Conservation (phyloP, 2,888 invertebrate species). For the Apamea sordens region DNA sequence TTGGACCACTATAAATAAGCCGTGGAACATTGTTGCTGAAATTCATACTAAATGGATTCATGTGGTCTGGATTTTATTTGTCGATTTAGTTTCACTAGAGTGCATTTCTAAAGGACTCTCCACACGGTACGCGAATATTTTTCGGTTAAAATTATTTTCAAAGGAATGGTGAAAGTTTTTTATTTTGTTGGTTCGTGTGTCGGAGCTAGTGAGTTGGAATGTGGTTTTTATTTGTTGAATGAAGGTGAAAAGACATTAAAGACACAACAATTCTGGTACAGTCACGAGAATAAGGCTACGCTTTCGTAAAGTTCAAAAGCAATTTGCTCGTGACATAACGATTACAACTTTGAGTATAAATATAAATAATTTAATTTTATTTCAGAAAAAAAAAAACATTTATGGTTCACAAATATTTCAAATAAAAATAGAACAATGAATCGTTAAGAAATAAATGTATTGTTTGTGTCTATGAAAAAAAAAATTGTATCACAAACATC, state of each 20-base stretch:
- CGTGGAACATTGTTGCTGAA: conserved; percentile 34
- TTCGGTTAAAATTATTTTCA: conserved; percentile 16
- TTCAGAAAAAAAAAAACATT: too few relatives aligned
- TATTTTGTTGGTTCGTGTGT: not conserved
- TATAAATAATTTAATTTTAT: not conserved
- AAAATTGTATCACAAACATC: too few relatives aligned
- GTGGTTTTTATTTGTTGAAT: not conserved
- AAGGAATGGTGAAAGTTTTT: conserved; percentile 6
- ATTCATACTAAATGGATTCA: conserved; percentile 43
- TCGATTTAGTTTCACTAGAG: conserved; percentile 38
- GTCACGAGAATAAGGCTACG: not conserved
- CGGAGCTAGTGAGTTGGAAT: conserved; percentile 12
- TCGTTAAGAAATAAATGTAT: too few relatives aligned
- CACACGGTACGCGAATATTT: conserved; percentile 6
- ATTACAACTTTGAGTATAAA: not conserved
- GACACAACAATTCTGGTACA: not conserved
- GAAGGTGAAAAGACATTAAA: not conserved
- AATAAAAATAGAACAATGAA: too few relatives aligned
- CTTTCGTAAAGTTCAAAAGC: not conserved
- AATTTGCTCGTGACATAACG: not conserved
- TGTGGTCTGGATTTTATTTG: conserved; percentile 47
- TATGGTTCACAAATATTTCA: too few relatives aligned
- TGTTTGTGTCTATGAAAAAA: too few relatives aligned
- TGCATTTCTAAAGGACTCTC: conserved; percentile 22
- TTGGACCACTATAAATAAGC: conserved; percentile 44